Base-by-base conservation (phyloP, 2,888 invertebrate genomes). In the Autographa pulchrina region DNA sequence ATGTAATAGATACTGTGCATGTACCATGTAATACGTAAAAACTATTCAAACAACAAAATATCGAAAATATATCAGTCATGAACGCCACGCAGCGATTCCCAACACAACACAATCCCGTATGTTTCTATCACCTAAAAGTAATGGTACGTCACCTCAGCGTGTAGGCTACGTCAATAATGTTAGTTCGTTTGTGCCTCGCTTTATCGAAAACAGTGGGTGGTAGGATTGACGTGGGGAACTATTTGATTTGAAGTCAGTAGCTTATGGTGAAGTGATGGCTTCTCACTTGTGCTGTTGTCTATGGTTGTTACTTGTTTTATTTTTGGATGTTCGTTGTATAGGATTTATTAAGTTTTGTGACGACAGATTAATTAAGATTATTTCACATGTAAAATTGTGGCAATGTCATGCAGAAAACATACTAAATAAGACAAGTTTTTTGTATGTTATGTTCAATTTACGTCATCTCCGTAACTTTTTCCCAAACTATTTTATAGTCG, bases 131-230 rank as follows among this genome's bases (percentile, higher is more conserved):
- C 54, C 11, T 14, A 11, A 54, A 56, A 56, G 54, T 56, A 56
- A 56, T 56, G 54, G 54, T 56, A 20, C 54, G 54, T 56, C 54
- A 56, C 54, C 13, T 56, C 54, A 14, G 54, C 54, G 54, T 25
- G 54, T 25, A 56, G 20, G 25, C 13, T 25, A 56, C 54, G 54
- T 56, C 54, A 56, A 56, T 56, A 56, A 56, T 13, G 54, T 56
- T 25, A 56, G 54, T 56, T 56, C 54, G 54, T 56, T 56, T 56
- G 54, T 56, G 54, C 13, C 25, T 62, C 41, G 62, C 31, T 62
- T 62, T 62, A 62, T 62, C 18, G 43, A 31, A 48, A 48, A 25
- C 62, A 48, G 62, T 48, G 62, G 62, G 62, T 48, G 62, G 62
- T 32, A 11, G 13, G 54, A 56, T 56, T 56, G 54, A 56, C 54